phyloP scores from a whole-genome alignment of 2,113 vertebrate genomes.

The Neotragus pygmaeus region DNA sequence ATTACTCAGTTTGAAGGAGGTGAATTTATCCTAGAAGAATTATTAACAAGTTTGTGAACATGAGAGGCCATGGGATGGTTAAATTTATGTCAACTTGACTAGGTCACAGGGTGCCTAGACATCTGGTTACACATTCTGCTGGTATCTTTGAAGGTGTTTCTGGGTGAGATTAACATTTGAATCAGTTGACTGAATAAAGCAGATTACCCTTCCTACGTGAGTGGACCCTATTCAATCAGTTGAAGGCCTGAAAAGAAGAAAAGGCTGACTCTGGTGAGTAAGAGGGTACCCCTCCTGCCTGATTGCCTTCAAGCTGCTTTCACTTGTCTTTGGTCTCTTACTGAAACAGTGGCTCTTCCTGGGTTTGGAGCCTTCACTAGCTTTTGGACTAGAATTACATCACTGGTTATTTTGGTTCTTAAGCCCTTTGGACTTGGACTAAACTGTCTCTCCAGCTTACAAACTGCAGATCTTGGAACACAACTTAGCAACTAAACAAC shows the following conservation, averaged over 20 bases:
- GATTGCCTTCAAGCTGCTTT: background rate
- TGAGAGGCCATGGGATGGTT: background rate
- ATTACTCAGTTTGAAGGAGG: background rate
- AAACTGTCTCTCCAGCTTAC: background rate
- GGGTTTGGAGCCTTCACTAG: background rate
- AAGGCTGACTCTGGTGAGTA: background rate
- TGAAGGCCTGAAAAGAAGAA: background rate
- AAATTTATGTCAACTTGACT: background rate
- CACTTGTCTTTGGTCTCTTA: background rate
- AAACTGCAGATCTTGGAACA: background rate
- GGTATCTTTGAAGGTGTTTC: background rate
- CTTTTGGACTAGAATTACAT: background rate
- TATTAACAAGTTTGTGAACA: background rate
- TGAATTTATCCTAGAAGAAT: background rate
- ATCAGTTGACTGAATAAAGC: background rate
- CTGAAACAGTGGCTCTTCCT: background rate
- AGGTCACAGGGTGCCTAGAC: background rate
- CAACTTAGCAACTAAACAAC: background rate
- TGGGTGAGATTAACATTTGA: background rate
- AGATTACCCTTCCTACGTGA: background rate
- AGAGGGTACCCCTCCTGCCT: background rate
- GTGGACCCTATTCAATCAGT: background rate
- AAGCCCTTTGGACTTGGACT: background rate
- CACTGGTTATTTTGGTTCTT: background rate
- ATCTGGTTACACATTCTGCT: background rate